Evolutionary conservation across 2,113 vertebrate genomes (phyloP).

Genomic region (Microcebus jonahi): DNA sequence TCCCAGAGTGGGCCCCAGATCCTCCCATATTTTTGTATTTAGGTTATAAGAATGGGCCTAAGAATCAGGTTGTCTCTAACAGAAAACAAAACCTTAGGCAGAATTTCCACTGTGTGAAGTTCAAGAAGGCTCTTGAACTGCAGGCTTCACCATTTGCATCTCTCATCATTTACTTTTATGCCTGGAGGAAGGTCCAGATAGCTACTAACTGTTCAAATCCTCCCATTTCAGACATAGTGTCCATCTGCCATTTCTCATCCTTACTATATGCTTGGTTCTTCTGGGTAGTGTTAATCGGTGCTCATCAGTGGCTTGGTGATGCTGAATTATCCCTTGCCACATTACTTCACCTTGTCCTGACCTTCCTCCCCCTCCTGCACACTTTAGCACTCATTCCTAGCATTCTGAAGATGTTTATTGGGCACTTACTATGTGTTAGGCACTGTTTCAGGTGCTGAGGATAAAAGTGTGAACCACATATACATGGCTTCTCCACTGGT

Average conservation of each 20-base stretch:
- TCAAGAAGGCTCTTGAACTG: constrained; percentile 29
- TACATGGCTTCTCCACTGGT: neutral
- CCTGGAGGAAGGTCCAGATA: neutral
- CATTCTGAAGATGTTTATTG: neutral
- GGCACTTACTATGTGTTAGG: neutral
- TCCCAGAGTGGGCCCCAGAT: neutral
- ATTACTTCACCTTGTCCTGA: neutral
- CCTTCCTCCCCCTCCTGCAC: neutral
- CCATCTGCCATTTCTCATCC: neutral
- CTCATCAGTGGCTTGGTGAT: neutral
- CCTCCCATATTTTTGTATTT: neutral
- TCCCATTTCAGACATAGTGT: neutral
- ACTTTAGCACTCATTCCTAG: neutral
- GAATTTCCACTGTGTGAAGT: neutral
- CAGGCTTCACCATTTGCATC: neutral
- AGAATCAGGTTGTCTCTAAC: neutral
- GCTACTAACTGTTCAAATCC: neutral
- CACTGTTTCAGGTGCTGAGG: neutral
- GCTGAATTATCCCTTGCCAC: neutral
- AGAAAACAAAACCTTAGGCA: neutral
- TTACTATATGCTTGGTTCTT: neutral
- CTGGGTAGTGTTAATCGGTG: neutral
- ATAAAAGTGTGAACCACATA: neutral
- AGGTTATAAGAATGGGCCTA: neutral
- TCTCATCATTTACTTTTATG: constrained; percentile 23